Conservation (phyloP, 2,113 vertebrate species). For the Malurus alboscapulatus region DNA sequence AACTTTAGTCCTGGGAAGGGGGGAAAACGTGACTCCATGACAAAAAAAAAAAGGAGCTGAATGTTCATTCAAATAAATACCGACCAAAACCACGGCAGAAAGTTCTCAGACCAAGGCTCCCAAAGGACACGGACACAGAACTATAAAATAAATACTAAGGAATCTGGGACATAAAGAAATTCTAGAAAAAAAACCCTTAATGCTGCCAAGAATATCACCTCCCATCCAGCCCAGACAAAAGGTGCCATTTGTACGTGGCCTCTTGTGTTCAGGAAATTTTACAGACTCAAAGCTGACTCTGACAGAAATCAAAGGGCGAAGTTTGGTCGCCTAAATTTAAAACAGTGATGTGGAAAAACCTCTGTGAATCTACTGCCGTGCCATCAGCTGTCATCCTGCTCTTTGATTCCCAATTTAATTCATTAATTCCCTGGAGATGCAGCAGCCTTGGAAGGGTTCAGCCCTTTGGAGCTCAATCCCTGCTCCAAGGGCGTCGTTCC, state of each 20-base stretch:
- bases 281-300: neutral
- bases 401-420: neutral
- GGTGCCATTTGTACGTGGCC: neutral
- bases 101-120: conserved; percentile 54
- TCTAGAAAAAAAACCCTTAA: neutral
- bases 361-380: neutral
- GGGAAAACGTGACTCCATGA: neutral
- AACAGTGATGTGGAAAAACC: neutral
- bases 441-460: neutral
- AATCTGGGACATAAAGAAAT: neutral
- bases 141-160: conserved; percentile 1
- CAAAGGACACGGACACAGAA: neutral
- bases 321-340: neutral
- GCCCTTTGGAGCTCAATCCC: neutral
- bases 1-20: neutral
- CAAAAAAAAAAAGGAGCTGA: conserved; percentile 32
- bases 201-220: conserved; percentile 1
- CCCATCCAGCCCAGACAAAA: neutral
- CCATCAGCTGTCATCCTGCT: neutral
- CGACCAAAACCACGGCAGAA: conserved; percentile 50
- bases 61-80: conserved; percentile 70
- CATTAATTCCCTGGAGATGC: neutral
- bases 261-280: neutral
- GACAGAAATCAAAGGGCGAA: neutral
- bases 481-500: neutral